Conservation (phyloP, 2,888 invertebrate genomes). For the Limenitis camilla region DNA sequence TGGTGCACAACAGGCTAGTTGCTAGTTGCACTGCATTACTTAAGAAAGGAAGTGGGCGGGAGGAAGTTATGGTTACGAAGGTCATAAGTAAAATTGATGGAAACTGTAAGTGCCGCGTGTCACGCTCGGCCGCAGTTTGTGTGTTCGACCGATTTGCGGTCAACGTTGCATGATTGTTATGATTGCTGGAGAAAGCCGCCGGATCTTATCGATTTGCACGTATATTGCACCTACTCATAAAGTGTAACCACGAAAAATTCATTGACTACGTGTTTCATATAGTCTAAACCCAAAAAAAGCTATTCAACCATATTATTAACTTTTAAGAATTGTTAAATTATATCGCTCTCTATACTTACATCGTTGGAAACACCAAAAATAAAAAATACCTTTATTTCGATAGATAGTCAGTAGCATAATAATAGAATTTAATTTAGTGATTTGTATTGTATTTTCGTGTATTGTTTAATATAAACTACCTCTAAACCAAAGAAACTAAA, state of each 20-base stretch:
- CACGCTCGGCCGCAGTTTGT: constrained; percentile 32
- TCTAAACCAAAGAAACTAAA: too few relatives aligned
- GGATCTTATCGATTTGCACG: constrained; percentile 3
- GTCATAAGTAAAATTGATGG: constrained; percentile 48
- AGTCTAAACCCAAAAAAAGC: too few relatives aligned
- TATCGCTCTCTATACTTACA: too few relatives aligned
- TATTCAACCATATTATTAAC: too few relatives aligned
- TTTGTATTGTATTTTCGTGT: not conserved
- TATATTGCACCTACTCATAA: not conserved
- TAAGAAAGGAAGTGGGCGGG: constrained; percentile 57
- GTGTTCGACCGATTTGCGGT: constrained; percentile 26
- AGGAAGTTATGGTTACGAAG: constrained; percentile 61
- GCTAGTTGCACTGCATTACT: constrained; percentile 50
- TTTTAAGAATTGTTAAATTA: too few relatives aligned
- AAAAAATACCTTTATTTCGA: too few relatives aligned
- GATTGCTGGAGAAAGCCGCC: constrained; percentile 19
- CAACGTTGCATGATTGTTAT: constrained; percentile 22
- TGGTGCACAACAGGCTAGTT: constrained; percentile 64
- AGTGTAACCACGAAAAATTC: not conserved
- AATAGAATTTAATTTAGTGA: not conserved
- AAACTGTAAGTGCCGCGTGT: constrained; percentile 39
- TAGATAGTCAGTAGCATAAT: too few relatives aligned
- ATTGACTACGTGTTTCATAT: not conserved
- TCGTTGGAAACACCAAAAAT: too few relatives aligned
- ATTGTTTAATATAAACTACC: not conserved